Evolutionary conservation across 64 coral and sea anemone species (phyloP).

Genomic region (Acropora yongei): DNA sequence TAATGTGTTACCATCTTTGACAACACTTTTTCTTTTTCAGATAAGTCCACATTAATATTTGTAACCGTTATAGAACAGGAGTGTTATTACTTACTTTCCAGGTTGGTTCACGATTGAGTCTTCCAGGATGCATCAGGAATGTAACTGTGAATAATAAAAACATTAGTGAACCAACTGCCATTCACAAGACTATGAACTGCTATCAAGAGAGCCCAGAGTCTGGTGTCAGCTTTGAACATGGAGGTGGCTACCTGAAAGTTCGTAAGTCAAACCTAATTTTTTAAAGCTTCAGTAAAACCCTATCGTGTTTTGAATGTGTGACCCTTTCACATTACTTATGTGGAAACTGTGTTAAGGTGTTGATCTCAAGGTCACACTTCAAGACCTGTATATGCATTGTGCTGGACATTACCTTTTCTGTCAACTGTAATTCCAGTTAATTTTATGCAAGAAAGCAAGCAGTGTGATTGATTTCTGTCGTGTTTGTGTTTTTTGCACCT

Average conservation of each 20-base stretch:
- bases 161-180: background rate
- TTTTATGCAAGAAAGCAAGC: too few species aligned
- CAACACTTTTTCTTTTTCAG: too few species aligned
- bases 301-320: too few species aligned
- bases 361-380: too few species aligned
- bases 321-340: too few species aligned
- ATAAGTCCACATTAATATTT: too few species aligned
- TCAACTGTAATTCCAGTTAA: too few species aligned
- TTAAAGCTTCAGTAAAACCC: too few species aligned
- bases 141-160: conserved; percentile 23
- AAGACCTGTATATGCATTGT: too few species aligned
- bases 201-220: background rate
- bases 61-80: background rate
- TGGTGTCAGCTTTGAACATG: conserved; percentile 57
- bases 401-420: too few species aligned
- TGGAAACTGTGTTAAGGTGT: too few species aligned
- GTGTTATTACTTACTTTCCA: background rate
- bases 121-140: conserved; percentile 69
- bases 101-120: conserved; percentile 1
- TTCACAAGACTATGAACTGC: background rate
- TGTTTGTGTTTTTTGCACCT: background rate
- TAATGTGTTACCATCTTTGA: too few species aligned
- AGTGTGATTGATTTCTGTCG: background rate
- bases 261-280: conserved; percentile 10
- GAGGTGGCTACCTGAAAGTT: conserved; percentile 49